These are phyloP conservation scores for Sylvia atricapilla DNA, from an alignment of 2,113 vertebrate species.

Conservation along the genomic window DNA sequence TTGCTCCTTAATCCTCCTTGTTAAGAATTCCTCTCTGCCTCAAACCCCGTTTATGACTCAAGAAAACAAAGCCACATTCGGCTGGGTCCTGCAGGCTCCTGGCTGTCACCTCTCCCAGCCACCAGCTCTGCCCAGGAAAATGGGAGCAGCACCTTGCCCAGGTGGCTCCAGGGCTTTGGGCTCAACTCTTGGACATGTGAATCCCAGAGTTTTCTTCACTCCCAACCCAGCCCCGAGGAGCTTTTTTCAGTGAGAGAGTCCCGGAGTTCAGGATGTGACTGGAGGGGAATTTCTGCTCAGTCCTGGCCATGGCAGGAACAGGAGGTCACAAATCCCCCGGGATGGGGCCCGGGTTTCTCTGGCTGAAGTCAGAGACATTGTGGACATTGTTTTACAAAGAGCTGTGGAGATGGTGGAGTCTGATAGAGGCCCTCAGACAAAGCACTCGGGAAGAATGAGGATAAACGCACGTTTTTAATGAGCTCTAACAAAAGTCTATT, in stretches of 20 bases:
- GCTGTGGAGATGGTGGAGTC: not conserved
- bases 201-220: not conserved
- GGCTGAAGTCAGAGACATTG: not conserved
- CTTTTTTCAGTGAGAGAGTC: not conserved
- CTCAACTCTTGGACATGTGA: not conserved
- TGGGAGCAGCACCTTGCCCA: not conserved
- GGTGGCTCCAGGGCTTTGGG: not conserved
- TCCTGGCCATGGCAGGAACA: not conserved
- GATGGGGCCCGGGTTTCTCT: not conserved
- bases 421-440: slow-evolving; percentile 14
- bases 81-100: not conserved
- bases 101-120: not conserved
- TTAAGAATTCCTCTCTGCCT: not conserved
- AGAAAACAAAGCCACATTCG: not conserved
- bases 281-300: not conserved
- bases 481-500: slow-evolving; percentile 19
- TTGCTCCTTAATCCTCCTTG: not conserved
- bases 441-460: not conserved
- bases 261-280: not conserved
- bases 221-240: not conserved
- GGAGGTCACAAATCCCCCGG: not conserved
- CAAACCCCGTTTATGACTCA: not conserved
- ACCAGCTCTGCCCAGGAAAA: not conserved
- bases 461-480: slow-evolving; percentile 26
- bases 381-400: not conserved